These are phyloP conservation scores for Bombus turneri DNA, from an alignment of 1,140 invertebrate species.

Conservation along the genomic window DNA sequence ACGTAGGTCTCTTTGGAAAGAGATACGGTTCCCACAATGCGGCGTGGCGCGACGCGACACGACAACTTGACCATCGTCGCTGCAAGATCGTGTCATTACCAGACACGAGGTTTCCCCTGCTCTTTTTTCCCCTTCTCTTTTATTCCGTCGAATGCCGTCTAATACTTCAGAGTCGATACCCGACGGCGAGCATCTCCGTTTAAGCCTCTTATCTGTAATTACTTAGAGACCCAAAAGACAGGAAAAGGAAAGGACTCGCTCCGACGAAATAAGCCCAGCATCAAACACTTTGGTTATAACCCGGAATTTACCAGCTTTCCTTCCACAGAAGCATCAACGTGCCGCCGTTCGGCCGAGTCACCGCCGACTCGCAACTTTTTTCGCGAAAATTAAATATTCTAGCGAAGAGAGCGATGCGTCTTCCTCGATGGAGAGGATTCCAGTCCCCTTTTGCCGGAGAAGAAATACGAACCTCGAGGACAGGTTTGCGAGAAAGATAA, in stretches of 20 bases:
- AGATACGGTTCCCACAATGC: not conserved
- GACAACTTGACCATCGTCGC: not conserved
- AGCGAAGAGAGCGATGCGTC: constrained; percentile 31
- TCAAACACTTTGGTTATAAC: constrained; percentile 31
- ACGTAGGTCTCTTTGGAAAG: not conserved
- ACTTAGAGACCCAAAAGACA: not conserved
- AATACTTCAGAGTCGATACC: constrained; percentile 17
- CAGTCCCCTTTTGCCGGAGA: too few species aligned
- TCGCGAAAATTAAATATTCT: constrained; percentile 54
- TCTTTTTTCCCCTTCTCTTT: not conserved
- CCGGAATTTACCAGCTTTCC: not conserved
- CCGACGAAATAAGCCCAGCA: constrained; percentile 7
- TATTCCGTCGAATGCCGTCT: not conserved
- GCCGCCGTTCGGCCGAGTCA: too few species aligned
- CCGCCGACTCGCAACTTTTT: not conserved
- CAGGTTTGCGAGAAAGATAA: not conserved
- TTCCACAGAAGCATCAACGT: not conserved
- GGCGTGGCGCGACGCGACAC: too few species aligned
- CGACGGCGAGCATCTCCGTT: not conserved
- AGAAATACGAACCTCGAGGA: not conserved
- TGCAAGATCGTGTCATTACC: constrained; percentile 1
- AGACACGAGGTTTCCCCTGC: not conserved
- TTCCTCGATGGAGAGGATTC: not conserved
- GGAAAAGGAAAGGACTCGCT: not conserved
- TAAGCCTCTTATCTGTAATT: constrained; percentile 48